Evolutionary conservation across 2,888 invertebrate genomes (phyloP).

Genomic region (Meliscaeva auricollis): DNA sequence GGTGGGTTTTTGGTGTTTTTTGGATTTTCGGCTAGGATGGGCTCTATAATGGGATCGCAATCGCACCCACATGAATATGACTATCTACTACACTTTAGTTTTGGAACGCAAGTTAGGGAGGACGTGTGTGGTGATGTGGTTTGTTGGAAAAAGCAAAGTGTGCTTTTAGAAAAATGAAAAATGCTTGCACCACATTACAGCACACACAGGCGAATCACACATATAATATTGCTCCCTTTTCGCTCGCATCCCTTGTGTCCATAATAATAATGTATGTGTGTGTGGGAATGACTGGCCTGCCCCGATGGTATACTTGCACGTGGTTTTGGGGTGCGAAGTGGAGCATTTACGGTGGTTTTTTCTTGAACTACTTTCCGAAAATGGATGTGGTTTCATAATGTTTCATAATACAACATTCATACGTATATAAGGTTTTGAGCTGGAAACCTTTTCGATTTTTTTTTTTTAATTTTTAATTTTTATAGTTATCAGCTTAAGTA

Average conservation of each 20-base stretch:
- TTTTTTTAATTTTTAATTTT: conserved; percentile 12
- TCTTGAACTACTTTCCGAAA: conserved; percentile 51
- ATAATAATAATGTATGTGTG: not conserved
- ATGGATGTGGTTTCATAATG: conserved; percentile 53
- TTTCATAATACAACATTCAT: not conserved
- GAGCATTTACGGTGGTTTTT: conserved; percentile 60
- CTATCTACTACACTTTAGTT: not conserved
- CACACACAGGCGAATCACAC: conserved; percentile 9
- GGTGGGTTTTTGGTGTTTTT: not conserved
- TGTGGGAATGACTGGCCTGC: not conserved
- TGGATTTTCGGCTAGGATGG: not conserved
- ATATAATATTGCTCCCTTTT: conserved; percentile 14
- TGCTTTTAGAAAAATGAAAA: conserved; percentile 72
- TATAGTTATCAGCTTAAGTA: conserved; percentile 27
- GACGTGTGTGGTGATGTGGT: conserved; percentile 24
- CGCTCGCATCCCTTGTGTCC: not conserved
- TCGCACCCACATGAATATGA: too few relatives aligned
- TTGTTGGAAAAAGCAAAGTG: conserved; percentile 36
- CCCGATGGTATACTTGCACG: conserved; percentile 19
- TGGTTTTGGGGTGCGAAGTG: conserved; percentile 55
- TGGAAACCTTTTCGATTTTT: not conserved
- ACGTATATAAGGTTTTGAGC: not conserved
- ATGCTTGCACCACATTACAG: conserved; percentile 48
- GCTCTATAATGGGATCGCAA: conserved; percentile 2
- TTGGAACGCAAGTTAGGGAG: conserved; percentile 8